These are phyloP conservation scores for Diaphora mendica DNA, from an alignment of 2,888 invertebrate species.

Conservation along the genomic window DNA sequence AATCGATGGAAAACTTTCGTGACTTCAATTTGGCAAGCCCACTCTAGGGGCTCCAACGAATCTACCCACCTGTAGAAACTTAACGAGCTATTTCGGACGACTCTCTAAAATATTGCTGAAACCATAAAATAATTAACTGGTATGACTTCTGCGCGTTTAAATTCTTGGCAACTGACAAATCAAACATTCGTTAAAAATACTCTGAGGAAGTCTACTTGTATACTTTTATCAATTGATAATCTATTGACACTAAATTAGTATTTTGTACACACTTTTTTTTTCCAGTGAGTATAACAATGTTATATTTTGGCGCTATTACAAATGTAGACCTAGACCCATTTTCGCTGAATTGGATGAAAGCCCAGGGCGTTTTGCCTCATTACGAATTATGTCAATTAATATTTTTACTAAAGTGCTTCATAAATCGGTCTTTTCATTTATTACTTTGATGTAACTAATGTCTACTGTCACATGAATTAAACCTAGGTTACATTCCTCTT, in stretches of 20 bases:
- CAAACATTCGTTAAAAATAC: not conserved
- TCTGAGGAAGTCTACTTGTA: not conserved
- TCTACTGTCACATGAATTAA: not conserved
- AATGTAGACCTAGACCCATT: conserved; percentile 75
- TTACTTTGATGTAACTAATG: not conserved
- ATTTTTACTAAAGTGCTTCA: conserved; percentile 52
- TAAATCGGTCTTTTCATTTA: conserved; percentile 1
- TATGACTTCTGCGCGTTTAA: not conserved
- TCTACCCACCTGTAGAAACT: not conserved
- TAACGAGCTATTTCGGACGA: not conserved
- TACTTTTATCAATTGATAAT: not conserved
- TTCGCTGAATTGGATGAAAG: conserved; percentile 73
- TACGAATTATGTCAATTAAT: conserved; percentile 59
- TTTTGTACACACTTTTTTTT: not conserved
- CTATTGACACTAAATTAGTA: not conserved
- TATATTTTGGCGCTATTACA: conserved; percentile 37
- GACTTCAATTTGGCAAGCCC: not conserved
- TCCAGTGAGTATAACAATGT: not conserved
- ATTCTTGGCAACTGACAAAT: conserved; percentile 1
- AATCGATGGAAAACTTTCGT: not conserved
- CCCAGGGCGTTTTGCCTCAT: conserved; percentile 68
- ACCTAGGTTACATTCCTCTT: not conserved
- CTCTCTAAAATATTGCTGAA: not conserved
- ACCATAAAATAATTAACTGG: conserved; percentile 6
- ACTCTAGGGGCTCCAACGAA: not conserved